Conservation (phyloP, 2,113 vertebrate genomes). For the Nestor notabilis region DNA sequence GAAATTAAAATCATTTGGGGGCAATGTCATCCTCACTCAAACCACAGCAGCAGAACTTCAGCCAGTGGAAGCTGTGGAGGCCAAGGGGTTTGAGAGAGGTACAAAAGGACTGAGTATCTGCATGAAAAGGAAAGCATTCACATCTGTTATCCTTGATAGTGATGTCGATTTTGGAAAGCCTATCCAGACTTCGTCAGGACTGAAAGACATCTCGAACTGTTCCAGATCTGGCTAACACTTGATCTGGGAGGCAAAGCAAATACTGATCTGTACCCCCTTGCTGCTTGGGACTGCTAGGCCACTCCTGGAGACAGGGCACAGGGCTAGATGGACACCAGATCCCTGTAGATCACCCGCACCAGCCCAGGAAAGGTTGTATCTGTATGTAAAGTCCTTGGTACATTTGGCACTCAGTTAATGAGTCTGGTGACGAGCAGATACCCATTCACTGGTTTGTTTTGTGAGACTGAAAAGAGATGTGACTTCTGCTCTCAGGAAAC, state of each 20-base stretch:
- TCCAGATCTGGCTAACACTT: background rate
- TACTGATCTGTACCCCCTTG: background rate
- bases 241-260: background rate
- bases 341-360: too few species aligned
- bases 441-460: background rate
- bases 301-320: background rate
- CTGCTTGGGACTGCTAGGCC: background rate
- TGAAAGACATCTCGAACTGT: background rate
- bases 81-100: background rate
- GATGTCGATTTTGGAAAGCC: background rate
- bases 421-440: background rate
- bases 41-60: background rate
- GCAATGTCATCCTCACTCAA: background rate
- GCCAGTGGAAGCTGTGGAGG: background rate
- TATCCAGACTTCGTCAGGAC: background rate
- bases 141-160: background rate
- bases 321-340: background rate
- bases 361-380: background rate
- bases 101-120: background rate
- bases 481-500: background rate
- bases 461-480: background rate
- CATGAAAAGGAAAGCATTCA: background rate
- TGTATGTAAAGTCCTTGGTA: background rate
- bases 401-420: background rate
- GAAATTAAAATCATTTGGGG: background rate